Conservation (phyloP, 2,113 vertebrate species). For the Callaeas wilsoni region DNA sequence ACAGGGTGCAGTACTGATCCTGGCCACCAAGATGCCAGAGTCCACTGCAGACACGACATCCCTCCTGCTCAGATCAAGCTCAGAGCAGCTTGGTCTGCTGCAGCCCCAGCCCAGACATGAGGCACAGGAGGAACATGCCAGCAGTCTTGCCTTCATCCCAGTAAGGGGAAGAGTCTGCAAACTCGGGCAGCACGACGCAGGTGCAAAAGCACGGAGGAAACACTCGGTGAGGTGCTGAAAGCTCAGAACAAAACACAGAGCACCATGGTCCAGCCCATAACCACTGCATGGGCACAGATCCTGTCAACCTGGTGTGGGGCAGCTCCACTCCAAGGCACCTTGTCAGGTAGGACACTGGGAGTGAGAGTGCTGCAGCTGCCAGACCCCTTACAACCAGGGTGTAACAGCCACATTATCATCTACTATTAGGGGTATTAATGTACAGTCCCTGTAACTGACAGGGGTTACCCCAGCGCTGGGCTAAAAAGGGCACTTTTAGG, state of each 20-base stretch:
- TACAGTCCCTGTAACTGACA: neutral
- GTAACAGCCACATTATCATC: neutral
- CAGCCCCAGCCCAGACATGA: neutral
- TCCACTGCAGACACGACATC: neutral
- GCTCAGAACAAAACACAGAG: neutral
- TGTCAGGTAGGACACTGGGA: accelerated
- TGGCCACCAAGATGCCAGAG: neutral
- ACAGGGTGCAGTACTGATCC: neutral
- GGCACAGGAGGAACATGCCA: accelerated
- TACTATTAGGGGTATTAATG: accelerated
- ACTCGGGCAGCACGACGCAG: accelerated
- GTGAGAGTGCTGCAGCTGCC: neutral
- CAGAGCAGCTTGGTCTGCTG: neutral
- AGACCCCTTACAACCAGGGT: neutral
- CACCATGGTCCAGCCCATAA: neutral
- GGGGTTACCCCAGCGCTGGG: neutral
- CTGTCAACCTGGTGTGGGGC: accelerated
- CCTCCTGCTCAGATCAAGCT: neutral
- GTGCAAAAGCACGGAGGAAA: neutral
- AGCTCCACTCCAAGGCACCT: neutral
- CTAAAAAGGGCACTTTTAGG: neutral
- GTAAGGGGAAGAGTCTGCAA: neutral
- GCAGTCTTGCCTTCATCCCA: neutral
- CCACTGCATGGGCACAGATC: neutral
- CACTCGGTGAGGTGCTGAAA: neutral